phyloP scores from a whole-genome alignment of 2,888 invertebrate species.

The Folsomia manolachei region DNA sequence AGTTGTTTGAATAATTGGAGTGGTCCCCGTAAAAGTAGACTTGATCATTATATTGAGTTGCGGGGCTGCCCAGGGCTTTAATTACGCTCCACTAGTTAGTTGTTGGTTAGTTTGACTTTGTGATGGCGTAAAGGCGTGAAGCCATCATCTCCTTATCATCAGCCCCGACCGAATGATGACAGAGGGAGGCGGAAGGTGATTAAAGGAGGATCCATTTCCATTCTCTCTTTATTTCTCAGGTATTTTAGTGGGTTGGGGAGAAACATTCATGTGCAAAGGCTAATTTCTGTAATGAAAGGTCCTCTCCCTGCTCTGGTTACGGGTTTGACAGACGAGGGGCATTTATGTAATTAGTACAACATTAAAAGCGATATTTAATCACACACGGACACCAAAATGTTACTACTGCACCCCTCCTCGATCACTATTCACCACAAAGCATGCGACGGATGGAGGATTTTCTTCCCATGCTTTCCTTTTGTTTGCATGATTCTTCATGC shows the following conservation, averaged over 20 bases:
- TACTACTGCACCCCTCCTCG: constrained; percentile 6
- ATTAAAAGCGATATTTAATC: constrained; percentile 44
- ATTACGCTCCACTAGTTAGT: constrained; percentile 23
- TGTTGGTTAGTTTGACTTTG: constrained; percentile 36
- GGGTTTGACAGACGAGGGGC: background rate
- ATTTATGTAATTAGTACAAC: constrained; percentile 45
- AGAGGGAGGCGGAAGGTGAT: constrained; percentile 19
- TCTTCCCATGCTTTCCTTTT: background rate
- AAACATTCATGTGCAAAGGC: too few relatives aligned
- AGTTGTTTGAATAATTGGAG: background rate
- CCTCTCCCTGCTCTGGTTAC: constrained; percentile 5
- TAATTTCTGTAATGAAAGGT: constrained; percentile 49
- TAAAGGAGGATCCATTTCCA: constrained; percentile 2
- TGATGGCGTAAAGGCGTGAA: constrained; percentile 14
- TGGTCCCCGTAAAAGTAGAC: background rate
- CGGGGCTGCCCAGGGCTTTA: background rate
- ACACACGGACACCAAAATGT: constrained; percentile 20
- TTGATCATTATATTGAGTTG: background rate
- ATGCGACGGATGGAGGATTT: background rate
- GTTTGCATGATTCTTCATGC: constrained; percentile 16
- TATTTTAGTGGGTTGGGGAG: constrained; percentile 25
- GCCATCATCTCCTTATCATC: constrained; percentile 11
- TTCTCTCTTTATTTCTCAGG: constrained; percentile 15
- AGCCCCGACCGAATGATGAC: constrained; percentile 11
- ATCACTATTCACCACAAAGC: constrained; percentile 20